Percentiles rank a stretch among this genome's conserved stretches.
These are phyloP conservation scores for Acrobasis repandana DNA, from an alignment of 2,888 invertebrate genomes.

Conservation along the genomic window DNA sequence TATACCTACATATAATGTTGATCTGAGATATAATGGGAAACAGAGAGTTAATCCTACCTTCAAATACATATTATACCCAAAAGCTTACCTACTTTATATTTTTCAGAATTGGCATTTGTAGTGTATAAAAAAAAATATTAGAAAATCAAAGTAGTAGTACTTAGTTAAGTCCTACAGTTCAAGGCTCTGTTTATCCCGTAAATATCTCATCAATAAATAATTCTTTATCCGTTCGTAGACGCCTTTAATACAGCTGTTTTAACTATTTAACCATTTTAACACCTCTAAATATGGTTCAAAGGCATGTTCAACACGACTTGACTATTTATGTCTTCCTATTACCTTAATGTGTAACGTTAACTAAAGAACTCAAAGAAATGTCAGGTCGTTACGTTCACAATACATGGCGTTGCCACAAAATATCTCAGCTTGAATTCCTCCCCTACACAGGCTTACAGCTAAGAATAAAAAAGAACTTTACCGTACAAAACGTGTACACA, in stretches of 20 bases:
- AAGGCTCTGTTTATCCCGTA: not conserved
- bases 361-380: slow-evolving; percentile 44
- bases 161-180: no score
- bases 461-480: slow-evolving; percentile 62
- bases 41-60: no score
- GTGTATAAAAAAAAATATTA: no score
- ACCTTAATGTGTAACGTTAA: slow-evolving; percentile 49
- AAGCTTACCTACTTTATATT: no score
- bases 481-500: slow-evolving; percentile 76
- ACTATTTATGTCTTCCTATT: slow-evolving; percentile 43
- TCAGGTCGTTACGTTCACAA: slow-evolving; percentile 57
- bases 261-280: slow-evolving; percentile 7
- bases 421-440: slow-evolving; percentile 49
- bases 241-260: not conserved
- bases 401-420: slow-evolving; percentile 57
- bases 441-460: slow-evolving; percentile 47
- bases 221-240: not conserved
- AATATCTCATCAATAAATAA: not conserved
- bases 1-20: no score
- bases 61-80: no score
- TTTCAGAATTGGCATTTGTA: no score
- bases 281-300: slow-evolving; percentile 34
- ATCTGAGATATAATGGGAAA: no score
- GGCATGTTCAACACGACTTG: slow-evolving; percentile 38
- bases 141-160: no score